Conservation (phyloP, 2,797 vertebrate genomes). For the Clarias platycephalus region DNA sequence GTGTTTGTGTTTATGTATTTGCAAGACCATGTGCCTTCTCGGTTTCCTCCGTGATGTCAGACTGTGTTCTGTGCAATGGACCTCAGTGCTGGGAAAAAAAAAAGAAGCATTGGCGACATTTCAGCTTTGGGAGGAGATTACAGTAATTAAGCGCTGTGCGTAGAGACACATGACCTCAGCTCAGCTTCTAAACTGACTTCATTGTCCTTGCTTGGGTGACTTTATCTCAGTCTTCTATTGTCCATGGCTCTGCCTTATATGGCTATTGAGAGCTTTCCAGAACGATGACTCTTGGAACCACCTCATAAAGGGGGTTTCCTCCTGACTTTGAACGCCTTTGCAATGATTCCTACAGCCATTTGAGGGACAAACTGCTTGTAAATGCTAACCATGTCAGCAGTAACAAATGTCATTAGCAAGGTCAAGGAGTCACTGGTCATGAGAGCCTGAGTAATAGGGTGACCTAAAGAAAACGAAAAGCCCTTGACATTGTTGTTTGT, state of each 20-base stretch:
- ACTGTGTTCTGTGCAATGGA: slow-evolving; percentile 48
- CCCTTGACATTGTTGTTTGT: slow-evolving; percentile 30
- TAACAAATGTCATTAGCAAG: slow-evolving; percentile 10
- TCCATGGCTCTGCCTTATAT: slow-evolving; percentile 39
- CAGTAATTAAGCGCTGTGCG: slow-evolving; percentile 25
- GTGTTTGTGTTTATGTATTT: slow-evolving; percentile 15
- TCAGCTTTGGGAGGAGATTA: slow-evolving; percentile 39
- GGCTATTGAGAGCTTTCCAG: slow-evolving; percentile 28
- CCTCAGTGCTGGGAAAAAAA: slow-evolving; percentile 40
- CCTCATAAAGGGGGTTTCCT: slow-evolving; percentile 35
- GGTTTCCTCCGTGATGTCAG: slow-evolving; percentile 54
- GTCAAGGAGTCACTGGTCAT: slow-evolving; percentile 40
- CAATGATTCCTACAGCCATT: not conserved
- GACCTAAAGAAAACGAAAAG: slow-evolving; percentile 41
- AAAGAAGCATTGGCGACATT: slow-evolving; percentile 17
- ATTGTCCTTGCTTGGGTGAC: slow-evolving; percentile 38
- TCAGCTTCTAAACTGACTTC: slow-evolving; percentile 39
- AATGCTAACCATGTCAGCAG: not conserved
- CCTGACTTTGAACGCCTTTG: slow-evolving; percentile 2
- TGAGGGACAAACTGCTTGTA: not conserved
- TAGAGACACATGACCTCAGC: slow-evolving; percentile 36
- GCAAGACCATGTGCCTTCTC: slow-evolving; percentile 10
- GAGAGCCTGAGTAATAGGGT: slow-evolving; percentile 46
- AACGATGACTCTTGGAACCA: slow-evolving; percentile 8
- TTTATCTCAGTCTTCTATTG: slow-evolving; percentile 34